These are phyloP conservation scores for Metellina segmentata DNA, from an alignment of 2,888 invertebrate genomes.

Conservation along the genomic window DNA sequence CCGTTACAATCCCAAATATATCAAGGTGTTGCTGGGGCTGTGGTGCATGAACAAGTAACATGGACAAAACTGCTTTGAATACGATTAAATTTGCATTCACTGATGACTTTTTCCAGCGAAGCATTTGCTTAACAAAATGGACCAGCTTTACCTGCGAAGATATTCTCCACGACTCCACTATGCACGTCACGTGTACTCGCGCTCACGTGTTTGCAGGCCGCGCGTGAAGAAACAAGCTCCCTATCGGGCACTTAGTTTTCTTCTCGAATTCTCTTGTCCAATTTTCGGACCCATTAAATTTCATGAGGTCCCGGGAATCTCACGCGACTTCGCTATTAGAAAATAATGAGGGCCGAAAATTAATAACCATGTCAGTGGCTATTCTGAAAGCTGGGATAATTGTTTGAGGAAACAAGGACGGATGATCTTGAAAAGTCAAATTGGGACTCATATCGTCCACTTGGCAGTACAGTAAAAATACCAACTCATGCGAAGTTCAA, in stretches of 20 bases:
- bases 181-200: not conserved
- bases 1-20: too few relatives aligned
- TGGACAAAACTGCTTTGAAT: too few relatives aligned
- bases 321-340: conserved; percentile 14
- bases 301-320: not conserved
- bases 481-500: too few relatives aligned
- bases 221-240: conserved; percentile 11
- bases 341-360: not conserved
- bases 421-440: too few relatives aligned
- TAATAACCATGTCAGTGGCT: not conserved
- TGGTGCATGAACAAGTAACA: too few relatives aligned
- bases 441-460: too few relatives aligned
- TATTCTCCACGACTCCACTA: not conserved
- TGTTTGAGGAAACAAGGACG: too few relatives aligned
- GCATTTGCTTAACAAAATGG: not conserved
- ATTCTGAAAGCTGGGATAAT: too few relatives aligned
- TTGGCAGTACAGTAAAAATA: too few relatives aligned
- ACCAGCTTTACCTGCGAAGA: not conserved
- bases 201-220: not conserved
- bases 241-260: not conserved
- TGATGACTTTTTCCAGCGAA: not conserved
- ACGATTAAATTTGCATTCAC: not conserved
- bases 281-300: conserved; percentile 15
- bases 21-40: too few relatives aligned
- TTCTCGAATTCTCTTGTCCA: not conserved